phyloP scores from a whole-genome alignment of 2,113 vertebrate genomes.

The Indicator maculatus region DNA sequence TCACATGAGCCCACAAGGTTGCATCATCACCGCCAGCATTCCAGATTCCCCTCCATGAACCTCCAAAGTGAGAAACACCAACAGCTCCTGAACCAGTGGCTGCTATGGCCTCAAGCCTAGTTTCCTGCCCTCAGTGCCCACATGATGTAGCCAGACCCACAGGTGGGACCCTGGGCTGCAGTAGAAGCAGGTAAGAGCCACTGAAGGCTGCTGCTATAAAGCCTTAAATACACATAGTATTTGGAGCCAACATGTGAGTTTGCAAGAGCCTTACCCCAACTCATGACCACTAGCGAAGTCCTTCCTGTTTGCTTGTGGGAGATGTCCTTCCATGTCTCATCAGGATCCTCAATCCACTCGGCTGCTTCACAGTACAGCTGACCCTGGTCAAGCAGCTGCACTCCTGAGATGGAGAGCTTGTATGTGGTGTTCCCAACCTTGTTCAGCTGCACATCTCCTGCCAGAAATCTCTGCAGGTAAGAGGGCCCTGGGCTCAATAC shows the following conservation, averaged over 20 bases:
- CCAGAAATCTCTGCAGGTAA: slow-evolving; percentile 76
- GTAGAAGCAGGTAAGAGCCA: neutral
- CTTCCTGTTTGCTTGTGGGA: slow-evolving; percentile 66
- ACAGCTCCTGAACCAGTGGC: neutral
- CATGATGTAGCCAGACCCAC: neutral
- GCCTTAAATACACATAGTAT: neutral
- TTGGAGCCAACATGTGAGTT: accelerated
- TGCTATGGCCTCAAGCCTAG: neutral
- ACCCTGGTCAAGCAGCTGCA: slow-evolving; percentile 80
- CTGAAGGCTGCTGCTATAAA: neutral
- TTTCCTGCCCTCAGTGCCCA: neutral
- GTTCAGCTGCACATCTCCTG: slow-evolving; percentile 74
- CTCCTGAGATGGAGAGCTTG: slow-evolving; percentile 72
- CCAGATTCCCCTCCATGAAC: accelerated
- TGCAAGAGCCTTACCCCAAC: slow-evolving; percentile 52
- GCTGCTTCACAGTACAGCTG: slow-evolving; percentile 81
- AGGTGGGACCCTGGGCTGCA: accelerated
- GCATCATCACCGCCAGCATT: accelerated
- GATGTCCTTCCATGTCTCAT: slow-evolving; percentile 84
- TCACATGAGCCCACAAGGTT: accelerated
- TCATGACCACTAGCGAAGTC: neutral
- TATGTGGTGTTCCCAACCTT: slow-evolving; percentile 79
- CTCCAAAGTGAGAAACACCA: neutral
- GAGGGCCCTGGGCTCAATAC: slow-evolving; percentile 75
- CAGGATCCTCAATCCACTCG: slow-evolving; percentile 92